A percentile compares a stretch with the other conserved stretches of the same genome.
phyloP scores from a whole-genome alignment of 2,113 vertebrate genomes.

The Chionis minor region DNA sequence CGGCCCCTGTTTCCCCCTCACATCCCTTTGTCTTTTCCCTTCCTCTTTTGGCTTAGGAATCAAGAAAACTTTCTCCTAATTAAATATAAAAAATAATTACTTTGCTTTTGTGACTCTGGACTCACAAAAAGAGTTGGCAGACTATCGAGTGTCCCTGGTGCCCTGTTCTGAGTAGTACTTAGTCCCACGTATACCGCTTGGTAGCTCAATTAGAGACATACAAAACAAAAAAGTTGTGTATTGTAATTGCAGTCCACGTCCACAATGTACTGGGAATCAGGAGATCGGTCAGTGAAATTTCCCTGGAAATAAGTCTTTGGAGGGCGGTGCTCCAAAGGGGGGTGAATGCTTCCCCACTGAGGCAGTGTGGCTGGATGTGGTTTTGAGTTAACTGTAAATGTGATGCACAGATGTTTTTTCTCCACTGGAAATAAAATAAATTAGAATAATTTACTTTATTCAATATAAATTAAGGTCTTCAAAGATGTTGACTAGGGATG shows the following conservation, averaged over 20 bases:
- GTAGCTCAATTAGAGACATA: neutral
- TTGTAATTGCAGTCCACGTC: neutral
- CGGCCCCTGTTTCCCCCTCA: neutral
- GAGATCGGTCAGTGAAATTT: slow-evolving; percentile 1
- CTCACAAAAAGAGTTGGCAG: neutral
- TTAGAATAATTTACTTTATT: slow-evolving; percentile 12
- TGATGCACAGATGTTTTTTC: neutral
- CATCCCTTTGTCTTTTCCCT: neutral
- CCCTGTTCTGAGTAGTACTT: neutral
- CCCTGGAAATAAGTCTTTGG: neutral
- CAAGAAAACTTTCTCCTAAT: neutral
- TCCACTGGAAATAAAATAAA: neutral
- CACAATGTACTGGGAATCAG: neutral
- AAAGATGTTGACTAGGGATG: slow-evolving; percentile 7
- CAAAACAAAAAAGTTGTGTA: neutral
- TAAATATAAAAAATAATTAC: neutral
- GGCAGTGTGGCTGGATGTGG: neutral
- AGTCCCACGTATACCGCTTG: accelerated
- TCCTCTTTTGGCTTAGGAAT: neutral
- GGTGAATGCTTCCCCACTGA: neutral
- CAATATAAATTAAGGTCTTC: slow-evolving; percentile 36
- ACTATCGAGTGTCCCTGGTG: neutral
- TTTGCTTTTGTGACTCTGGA: neutral
- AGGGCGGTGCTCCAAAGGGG: slow-evolving; percentile 1
- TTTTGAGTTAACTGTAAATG: slow-evolving; percentile 41